These are phyloP conservation scores for Aurelia aurita DNA, from an alignment of 30 jellyfish, hydroid and myxozoan species.

Conservation along the genomic window DNA sequence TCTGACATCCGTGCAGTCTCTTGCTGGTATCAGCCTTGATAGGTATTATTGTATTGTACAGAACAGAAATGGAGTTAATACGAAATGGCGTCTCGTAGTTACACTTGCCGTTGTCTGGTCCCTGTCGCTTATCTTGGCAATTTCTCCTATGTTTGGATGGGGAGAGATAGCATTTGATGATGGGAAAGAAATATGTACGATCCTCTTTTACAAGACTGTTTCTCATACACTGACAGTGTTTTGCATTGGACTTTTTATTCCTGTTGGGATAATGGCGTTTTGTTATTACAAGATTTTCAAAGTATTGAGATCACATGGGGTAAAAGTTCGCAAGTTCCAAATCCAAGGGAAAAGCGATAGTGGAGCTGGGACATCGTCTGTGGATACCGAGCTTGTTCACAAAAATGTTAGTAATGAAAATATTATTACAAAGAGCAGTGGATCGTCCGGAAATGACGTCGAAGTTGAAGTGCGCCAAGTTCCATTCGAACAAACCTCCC, in stretches of 20 bases:
- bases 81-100: slow-evolving; percentile 20
- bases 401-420: too few relatives aligned
- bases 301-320: slow-evolving; percentile 30
- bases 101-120: slow-evolving; percentile 56
- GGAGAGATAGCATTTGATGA: slow-evolving; percentile 87
- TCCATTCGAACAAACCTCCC: too few relatives aligned
- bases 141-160: slow-evolving; percentile 85
- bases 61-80: slow-evolving; percentile 40
- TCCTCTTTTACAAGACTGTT: slow-evolving; percentile 49
- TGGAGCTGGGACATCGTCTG: background rate
- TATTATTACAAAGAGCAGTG: too few relatives aligned
- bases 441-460: too few relatives aligned
- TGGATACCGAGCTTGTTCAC: too few relatives aligned
- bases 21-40: slow-evolving; percentile 89
- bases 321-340: slow-evolving; percentile 3
- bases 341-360: background rate
- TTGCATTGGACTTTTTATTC: slow-evolving; percentile 59
- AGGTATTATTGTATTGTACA: slow-evolving; percentile 77
- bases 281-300: slow-evolving; percentile 69
- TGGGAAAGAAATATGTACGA: slow-evolving; percentile 87
- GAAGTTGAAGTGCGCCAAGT: too few relatives aligned
- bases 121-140: slow-evolving; percentile 49
- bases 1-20: slow-evolving; percentile 81
- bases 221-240: slow-evolving; percentile 78
- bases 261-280: slow-evolving; percentile 66